Evolutionary conservation across 2,888 invertebrate species (phyloP), one percentile per base, ranked within the genome.

Genomic region (Amitus sp.): DNA sequence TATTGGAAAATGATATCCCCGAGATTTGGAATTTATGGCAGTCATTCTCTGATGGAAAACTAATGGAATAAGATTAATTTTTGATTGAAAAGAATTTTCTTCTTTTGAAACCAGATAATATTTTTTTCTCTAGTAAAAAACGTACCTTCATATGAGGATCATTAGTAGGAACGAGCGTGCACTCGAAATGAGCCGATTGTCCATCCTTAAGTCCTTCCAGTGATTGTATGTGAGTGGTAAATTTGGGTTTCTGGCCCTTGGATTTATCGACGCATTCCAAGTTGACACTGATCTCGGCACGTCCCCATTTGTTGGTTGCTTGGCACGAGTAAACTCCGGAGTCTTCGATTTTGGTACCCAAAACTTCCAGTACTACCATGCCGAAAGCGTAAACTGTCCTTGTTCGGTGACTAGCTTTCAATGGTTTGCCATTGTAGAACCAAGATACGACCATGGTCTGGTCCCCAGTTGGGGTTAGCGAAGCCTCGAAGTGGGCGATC

Each of bases 401-500:
- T 61, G 92, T 91, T 65, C 97, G 89, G 79, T 96, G 95, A 82
- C 94, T 93, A 37, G 94, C 94, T 79, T 93, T 92, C 62, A 95
- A 86, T 1, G 92, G 85, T 80, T 95, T 91, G 23, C 93, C 95
- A 81, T 99, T 96, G 80, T 94, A 96, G 87, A 95, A 95, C 95
- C 95, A 97, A 85, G 96, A 96, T 50, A 96, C 93, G 19, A 90
- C 89, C 95, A 96, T 95, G 18, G 92, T 93, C 82, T 95, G 94
- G 76, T 96, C 96, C 9, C 95, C 95, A 45, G 94, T 91, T 9
- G 99, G 99, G 47, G 95, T 92, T 5, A 99, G 87, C 46, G 94
- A 95, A 30, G 97, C 98, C 85, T 99, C 98, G 82, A 97, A 98
- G 82, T 98, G 98, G 68, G 97, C 97, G 70, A 96, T 92, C 83